These are phyloP conservation scores for Lepidurus couesii DNA, from an alignment of 1,140 invertebrate genomes.

Conservation along the genomic window DNA sequence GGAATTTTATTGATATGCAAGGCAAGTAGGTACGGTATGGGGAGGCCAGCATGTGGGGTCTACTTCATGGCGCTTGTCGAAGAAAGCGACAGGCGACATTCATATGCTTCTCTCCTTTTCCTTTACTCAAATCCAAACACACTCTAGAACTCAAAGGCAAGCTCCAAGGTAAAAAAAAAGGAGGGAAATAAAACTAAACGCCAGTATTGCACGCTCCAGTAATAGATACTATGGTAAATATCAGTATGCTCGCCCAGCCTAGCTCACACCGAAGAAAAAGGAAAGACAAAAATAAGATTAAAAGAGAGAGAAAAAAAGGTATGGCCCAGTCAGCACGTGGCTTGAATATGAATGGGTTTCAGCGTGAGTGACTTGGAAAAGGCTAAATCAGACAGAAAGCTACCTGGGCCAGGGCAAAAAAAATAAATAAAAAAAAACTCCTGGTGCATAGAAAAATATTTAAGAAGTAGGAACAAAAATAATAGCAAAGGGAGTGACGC, in stretches of 20 bases:
- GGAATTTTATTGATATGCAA: constrained; percentile 22
- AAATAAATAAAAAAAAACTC: neutral
- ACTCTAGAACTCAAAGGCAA: neutral
- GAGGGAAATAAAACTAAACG: too few relatives aligned
- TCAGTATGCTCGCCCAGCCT: neutral
- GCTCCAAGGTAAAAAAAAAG: neutral
- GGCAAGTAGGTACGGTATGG: constrained; percentile 13
- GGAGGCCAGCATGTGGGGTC: constrained; percentile 5
- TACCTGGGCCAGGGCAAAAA: neutral
- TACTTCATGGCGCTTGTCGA: neutral
- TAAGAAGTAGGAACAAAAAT: neutral
- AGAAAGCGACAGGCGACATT: constrained; percentile 7
- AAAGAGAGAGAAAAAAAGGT: constrained; percentile 16
- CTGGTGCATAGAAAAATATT: neutral
- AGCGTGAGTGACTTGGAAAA: constrained; percentile 8
- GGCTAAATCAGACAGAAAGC: constrained; percentile 16
- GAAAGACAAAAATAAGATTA: neutral
- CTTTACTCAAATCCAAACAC: neutral
- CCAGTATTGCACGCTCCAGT: neutral
- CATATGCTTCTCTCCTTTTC: neutral
- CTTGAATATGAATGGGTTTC: constrained; percentile 8
- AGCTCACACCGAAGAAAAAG: neutral
- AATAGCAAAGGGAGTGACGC: neutral
- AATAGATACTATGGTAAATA: constrained; percentile 24
- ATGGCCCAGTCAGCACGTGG: neutral